Percentiles rank a stretch among this genome's conserved stretches.
Conservation (phyloP, 1,140 invertebrate genomes). For the Latrodectus geometricus region DNA sequence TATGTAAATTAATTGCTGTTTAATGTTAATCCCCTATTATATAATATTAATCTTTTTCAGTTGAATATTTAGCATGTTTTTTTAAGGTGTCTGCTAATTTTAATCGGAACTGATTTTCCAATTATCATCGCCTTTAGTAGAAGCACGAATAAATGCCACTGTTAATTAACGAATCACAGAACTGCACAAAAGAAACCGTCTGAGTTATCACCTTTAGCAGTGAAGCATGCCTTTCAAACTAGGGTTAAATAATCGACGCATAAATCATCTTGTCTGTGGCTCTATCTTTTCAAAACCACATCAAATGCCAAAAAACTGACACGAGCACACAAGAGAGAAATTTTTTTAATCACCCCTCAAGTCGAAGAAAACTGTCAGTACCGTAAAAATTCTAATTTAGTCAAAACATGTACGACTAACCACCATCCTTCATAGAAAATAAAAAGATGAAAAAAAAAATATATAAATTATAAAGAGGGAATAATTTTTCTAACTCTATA, state of each 20-base stretch:
- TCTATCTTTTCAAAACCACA: background rate
- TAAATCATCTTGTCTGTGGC: background rate
- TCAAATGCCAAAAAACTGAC: slow-evolving; percentile 30
- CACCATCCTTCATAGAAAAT: background rate
- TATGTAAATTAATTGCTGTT: no score
- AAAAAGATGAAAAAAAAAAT: background rate
- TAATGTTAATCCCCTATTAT: no score
- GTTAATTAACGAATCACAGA: no score
- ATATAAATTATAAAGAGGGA: background rate
- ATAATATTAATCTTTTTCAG: no score
- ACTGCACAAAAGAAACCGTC: no score
- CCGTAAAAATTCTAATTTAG: slow-evolving; percentile 33
- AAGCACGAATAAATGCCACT: no score
- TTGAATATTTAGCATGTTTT: no score
- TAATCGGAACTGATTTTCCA: no score
- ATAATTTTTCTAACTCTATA: slow-evolving; percentile 48
- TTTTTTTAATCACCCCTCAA: slow-evolving; percentile 4
- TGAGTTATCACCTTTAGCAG: no score
- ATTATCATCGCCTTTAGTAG: no score
- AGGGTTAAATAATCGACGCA: background rate
- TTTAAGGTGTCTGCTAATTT: no score
- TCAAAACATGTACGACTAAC: slow-evolving; percentile 24
- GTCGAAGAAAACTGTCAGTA: slow-evolving; percentile 3
- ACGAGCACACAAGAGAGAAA: slow-evolving; percentile 11
- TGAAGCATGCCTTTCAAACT: background rate